These are phyloP conservation scores for Tiphia femorata DNA, from an alignment of 2,888 invertebrate genomes.

Conservation along the genomic window DNA sequence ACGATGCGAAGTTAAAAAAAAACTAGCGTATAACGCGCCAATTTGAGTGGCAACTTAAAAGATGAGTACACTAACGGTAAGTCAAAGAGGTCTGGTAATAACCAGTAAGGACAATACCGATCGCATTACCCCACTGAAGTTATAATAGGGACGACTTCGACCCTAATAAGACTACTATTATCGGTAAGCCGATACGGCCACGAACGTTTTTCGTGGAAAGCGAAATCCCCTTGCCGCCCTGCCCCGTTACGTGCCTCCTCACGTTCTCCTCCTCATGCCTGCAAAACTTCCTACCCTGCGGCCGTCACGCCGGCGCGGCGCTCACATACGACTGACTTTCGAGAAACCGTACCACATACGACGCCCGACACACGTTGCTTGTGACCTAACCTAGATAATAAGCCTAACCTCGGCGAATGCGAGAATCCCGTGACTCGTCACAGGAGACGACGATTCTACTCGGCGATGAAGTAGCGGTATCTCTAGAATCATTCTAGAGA, in stretches of 20 bases:
- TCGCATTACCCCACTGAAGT: slow-evolving; percentile 24
- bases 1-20: too few species aligned
- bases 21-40: too few species aligned
- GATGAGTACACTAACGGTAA: slow-evolving; percentile 24
- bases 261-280: slow-evolving; percentile 8
- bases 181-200: slow-evolving; percentile 28
- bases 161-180: slow-evolving; percentile 39
- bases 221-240: slow-evolving; percentile 33
- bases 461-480: too few species aligned
- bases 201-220: slow-evolving; percentile 44
- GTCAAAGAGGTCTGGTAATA: slow-evolving; percentile 17
- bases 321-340: slow-evolving; percentile 25
- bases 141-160: slow-evolving; percentile 36
- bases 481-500: too few species aligned
- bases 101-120: slow-evolving; percentile 33
- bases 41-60: slow-evolving; percentile 7
- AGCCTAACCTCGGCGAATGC: slow-evolving; percentile 27
- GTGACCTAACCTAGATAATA: slow-evolving; percentile 39
- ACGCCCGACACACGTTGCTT: slow-evolving; percentile 26
- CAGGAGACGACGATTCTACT: neutral
- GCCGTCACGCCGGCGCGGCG: slow-evolving; percentile 19
- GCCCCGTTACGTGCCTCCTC: slow-evolving; percentile 7
- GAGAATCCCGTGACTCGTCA: slow-evolving; percentile 19
- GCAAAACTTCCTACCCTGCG: slow-evolving; percentile 36
- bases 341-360: slow-evolving; percentile 27